Percentiles rank a stretch among this genome's conserved stretches.
Evolutionary conservation across 2,797 vertebrate genomes (phyloP).

Genomic region (Enteromius viviparus): DNA sequence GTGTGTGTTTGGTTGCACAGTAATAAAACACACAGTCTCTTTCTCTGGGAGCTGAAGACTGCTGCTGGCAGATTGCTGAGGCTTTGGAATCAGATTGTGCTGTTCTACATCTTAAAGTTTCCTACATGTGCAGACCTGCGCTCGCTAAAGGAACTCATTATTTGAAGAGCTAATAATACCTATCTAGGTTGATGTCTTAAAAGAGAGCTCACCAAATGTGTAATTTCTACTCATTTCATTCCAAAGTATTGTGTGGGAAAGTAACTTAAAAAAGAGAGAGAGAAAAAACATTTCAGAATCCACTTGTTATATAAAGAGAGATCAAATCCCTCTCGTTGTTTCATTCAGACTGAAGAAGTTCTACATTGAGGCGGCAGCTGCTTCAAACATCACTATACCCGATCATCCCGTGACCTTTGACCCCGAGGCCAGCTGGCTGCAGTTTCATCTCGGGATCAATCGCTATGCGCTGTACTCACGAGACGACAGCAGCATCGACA

Average conservation of each 20-base stretch:
- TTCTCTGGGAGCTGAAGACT: neutral
- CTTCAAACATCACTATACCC: slow-evolving; percentile 70
- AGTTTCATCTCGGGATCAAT: slow-evolving; percentile 91
- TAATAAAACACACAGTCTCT: neutral
- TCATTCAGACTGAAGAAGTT: slow-evolving; percentile 73
- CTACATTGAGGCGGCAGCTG: slow-evolving; percentile 68
- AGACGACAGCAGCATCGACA: slow-evolving; percentile 73
- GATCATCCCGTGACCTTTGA: slow-evolving; percentile 74
- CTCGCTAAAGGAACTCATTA: neutral
- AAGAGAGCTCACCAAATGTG: neutral
- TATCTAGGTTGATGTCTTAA: slow-evolving; percentile 27
- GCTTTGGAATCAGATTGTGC: neutral
- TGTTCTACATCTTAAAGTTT: neutral
- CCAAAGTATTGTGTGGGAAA: neutral
- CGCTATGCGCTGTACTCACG: slow-evolving; percentile 85
- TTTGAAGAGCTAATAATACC: slow-evolving; percentile 12
- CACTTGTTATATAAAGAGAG: neutral
- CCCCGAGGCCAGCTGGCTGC: slow-evolving; percentile 86
- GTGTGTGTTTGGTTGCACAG: neutral
- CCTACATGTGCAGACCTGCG: slow-evolving; percentile 34
- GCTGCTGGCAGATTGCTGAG: neutral
- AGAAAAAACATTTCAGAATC: no score
- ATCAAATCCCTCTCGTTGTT: neutral
- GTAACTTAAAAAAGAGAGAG: no score
- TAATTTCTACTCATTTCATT: neutral